Percentiles rank a stretch among this genome's conserved stretches.
phyloP scores from a whole-genome alignment of 2,888 invertebrate species.

The Notodonta dromedarius region DNA sequence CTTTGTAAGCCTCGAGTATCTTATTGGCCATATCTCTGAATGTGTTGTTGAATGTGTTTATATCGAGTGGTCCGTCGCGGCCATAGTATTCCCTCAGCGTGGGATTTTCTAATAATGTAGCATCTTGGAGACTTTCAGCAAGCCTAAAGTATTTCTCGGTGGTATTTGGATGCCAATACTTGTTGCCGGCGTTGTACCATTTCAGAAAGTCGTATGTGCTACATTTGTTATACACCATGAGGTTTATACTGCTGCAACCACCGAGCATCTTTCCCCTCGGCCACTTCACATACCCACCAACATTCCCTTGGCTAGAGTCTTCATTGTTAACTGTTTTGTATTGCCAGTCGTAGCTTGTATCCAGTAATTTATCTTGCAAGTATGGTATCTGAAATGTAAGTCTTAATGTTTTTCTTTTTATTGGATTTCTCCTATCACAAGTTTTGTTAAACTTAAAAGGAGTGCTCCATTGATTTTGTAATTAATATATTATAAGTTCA shows the following conservation, averaged over 20 bases:
- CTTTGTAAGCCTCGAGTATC: slow-evolving; percentile 20
- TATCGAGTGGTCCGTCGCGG: slow-evolving; percentile 23
- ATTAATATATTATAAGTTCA: too few relatives aligned
- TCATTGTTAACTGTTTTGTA: slow-evolving; percentile 27
- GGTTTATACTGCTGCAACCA: slow-evolving; percentile 81
- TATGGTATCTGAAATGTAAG: slow-evolving; percentile 20
- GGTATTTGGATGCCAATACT: slow-evolving; percentile 43
- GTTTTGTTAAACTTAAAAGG: too few relatives aligned
- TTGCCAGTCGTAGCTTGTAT: slow-evolving; percentile 22
- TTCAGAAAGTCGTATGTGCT: slow-evolving; percentile 71
- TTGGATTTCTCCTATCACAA: too few relatives aligned
- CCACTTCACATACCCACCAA: slow-evolving; percentile 59
- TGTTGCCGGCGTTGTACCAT: slow-evolving; percentile 77
- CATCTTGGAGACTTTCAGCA: slow-evolving; percentile 30
- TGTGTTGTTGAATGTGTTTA: slow-evolving; percentile 24
- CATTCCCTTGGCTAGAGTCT: slow-evolving; percentile 21
- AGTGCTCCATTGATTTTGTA: too few relatives aligned
- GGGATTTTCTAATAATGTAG: slow-evolving; percentile 8
- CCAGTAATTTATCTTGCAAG: neutral
- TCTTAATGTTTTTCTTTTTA: too few relatives aligned
- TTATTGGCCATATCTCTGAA: neutral
- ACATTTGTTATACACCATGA: slow-evolving; percentile 81
- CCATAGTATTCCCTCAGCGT: slow-evolving; percentile 23
- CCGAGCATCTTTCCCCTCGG: slow-evolving; percentile 86
- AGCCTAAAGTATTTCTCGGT: slow-evolving; percentile 27